phyloP scores from a whole-genome alignment of 1,140 invertebrate genomes.

The Paraescarpia echinospica region DNA sequence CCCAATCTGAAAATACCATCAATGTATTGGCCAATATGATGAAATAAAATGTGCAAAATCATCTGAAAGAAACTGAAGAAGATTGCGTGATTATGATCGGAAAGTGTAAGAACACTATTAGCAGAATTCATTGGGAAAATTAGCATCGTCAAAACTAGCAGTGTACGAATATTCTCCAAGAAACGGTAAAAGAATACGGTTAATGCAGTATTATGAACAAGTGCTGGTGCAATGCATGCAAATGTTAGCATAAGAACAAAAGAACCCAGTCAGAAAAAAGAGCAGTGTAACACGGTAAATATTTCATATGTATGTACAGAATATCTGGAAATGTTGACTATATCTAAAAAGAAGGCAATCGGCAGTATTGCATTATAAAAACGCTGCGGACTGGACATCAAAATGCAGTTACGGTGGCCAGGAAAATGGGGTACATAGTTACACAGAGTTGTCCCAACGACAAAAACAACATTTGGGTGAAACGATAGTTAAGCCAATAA shows the following conservation, averaged over 20 bases:
- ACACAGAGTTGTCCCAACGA: neutral
- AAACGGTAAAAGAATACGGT: neutral
- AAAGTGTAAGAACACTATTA: neutral
- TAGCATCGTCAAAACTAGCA: neutral
- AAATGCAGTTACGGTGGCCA: neutral
- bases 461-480: neutral
- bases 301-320: neutral
- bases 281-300: neutral
- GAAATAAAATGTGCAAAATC: neutral
- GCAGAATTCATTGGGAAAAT: neutral
- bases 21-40: neutral
- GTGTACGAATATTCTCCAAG: too few relatives aligned
- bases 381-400: neutral
- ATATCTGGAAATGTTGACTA: neutral
- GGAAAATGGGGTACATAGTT: neutral
- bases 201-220: neutral
- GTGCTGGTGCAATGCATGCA: neutral
- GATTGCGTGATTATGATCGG: neutral
- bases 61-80: neutral
- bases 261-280: neutral
- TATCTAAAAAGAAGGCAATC: neutral
- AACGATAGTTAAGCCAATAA: neutral
- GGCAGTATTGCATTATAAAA: neutral
- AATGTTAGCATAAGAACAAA: neutral
- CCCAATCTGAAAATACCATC: neutral